These are phyloP conservation scores for Gisinianus flammeolus DNA, from an alignment of 2,888 invertebrate species.

Conservation along the genomic window DNA sequence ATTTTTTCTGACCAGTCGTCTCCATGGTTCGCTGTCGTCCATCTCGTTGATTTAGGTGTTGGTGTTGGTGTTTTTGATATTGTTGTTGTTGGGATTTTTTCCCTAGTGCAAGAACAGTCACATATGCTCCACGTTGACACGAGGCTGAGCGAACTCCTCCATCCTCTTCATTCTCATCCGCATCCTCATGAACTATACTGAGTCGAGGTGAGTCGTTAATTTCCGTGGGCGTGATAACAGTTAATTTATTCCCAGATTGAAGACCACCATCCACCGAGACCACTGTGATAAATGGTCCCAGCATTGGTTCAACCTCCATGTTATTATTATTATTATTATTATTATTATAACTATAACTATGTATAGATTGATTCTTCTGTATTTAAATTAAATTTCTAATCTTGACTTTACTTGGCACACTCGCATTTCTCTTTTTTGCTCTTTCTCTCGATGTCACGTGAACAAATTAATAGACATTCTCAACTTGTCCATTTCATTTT, in stretches of 20 bases:
- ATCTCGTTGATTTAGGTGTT: background rate
- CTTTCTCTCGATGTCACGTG: too few species aligned
- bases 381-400: background rate
- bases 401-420: background rate
- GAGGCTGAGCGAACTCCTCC: too few species aligned
- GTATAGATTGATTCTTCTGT: background rate
- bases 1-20: constrained; percentile 51
- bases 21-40: background rate
- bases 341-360: background rate
- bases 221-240: constrained; percentile 55
- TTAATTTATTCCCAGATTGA: constrained; percentile 57
- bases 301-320: constrained; percentile 14
- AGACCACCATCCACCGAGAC: constrained; percentile 56
- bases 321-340: background rate
- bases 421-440: background rate
- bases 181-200: constrained; percentile 29
- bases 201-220: constrained; percentile 27
- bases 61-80: background rate
- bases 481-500: too few species aligned
- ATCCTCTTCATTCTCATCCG: background rate
- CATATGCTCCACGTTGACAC: constrained; percentile 49
- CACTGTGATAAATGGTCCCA: constrained; percentile 58
- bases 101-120: constrained; percentile 55
- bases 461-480: too few species aligned
- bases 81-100: constrained; percentile 46